Evolutionary conservation across 2,888 invertebrate genomes (phyloP).

Genomic region (Slavum lentiscoides): DNA sequence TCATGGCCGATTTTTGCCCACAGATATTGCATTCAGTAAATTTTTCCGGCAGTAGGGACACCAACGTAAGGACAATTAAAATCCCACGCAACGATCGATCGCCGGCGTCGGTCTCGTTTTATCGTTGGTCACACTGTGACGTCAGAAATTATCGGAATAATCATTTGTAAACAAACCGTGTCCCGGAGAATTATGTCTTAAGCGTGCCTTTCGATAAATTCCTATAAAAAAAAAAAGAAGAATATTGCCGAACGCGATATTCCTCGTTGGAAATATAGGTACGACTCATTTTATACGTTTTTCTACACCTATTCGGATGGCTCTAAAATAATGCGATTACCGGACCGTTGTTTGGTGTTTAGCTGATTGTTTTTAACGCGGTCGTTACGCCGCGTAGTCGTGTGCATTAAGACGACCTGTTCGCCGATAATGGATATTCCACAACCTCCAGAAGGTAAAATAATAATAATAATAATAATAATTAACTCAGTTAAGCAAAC

Average conservation of each 20-base stretch:
- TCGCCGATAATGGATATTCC: conserved; percentile 36
- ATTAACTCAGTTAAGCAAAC: too few species aligned
- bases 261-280: neutral
- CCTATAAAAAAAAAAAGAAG: neutral
- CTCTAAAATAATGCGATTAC: neutral
- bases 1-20: too few species aligned
- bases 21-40: too few species aligned
- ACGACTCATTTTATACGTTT: neutral
- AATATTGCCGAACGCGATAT: neutral
- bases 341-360: neutral
- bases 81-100: too few species aligned
- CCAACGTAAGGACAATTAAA: too few species aligned
- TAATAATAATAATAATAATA: neutral
- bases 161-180: conserved; percentile 40
- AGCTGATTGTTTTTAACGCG: neutral
- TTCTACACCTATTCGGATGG: too few species aligned
- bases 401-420: neutral
- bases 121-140: conserved; percentile 17
- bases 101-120: neutral
- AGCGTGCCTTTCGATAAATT: neutral
- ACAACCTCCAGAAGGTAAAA: conserved; percentile 45
- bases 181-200: neutral
- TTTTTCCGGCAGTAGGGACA: too few species aligned
- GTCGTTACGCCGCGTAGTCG: neutral
- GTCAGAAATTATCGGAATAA: conserved; percentile 13